Percentiles rank a stretch among this genome's conserved stretches.
These are phyloP conservation scores for Thymallus thymallus DNA, from an alignment of 2,113 vertebrate genomes.

Conservation along the genomic window DNA sequence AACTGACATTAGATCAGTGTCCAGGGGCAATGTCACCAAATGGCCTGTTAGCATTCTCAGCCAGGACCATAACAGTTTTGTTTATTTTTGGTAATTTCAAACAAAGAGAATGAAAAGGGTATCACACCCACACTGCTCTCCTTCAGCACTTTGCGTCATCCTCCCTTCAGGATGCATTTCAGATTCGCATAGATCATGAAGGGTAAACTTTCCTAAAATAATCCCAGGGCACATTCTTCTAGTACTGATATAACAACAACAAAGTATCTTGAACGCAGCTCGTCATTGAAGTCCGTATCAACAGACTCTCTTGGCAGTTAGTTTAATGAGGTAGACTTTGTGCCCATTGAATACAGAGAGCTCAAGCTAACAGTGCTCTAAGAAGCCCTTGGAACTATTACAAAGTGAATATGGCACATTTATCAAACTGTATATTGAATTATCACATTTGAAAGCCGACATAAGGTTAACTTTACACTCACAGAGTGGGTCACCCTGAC, in stretches of 20 bases:
- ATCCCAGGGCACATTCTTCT: slow-evolving; percentile 10
- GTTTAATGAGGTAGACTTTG: background rate
- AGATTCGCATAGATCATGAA: background rate
- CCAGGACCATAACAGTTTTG: background rate
- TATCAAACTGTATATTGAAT: too few species aligned
- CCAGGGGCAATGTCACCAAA: background rate
- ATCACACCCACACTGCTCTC: background rate
- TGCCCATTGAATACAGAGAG: background rate
- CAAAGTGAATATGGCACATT: too few species aligned
- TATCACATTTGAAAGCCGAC: too few species aligned
- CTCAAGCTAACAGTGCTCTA: too few species aligned
- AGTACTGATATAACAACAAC: background rate
- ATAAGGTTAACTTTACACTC: too few species aligned
- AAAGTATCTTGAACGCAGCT: background rate
- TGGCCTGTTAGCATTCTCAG: background rate
- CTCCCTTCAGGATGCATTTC: background rate
- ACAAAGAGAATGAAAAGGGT: background rate
- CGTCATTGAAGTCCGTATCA: background rate
- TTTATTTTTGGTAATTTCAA: background rate
- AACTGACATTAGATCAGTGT: background rate
- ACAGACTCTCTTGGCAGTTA: background rate
- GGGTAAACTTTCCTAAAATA: background rate
- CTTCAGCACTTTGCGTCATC: background rate
- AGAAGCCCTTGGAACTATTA: too few species aligned
- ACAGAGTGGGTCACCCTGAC: too few species aligned